A percentile compares a stretch with the other conserved stretches of the same genome.
Conservation (phyloP, 2,797 vertebrate species). For the Cyclura pinguis region DNA sequence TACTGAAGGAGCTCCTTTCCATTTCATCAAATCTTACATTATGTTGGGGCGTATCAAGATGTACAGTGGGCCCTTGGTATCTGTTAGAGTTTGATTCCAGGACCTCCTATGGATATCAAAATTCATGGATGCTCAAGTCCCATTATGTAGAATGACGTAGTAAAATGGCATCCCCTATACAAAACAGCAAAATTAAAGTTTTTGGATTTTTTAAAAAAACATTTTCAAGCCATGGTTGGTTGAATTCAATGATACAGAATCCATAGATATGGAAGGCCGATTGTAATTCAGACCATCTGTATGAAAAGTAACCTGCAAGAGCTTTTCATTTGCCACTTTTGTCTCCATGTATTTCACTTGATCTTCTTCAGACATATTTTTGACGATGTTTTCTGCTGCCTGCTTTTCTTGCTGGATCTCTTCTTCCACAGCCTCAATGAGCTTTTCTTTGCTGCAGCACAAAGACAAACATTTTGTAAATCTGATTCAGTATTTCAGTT, state of each 20-base stretch:
- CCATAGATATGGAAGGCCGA: no score
- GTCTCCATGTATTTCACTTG: slow-evolving; percentile 90
- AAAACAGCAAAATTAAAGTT: no score
- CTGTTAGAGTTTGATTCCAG: no score
- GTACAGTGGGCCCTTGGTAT: neutral
- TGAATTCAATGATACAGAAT: no score
- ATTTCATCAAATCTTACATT: neutral
- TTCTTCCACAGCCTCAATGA: slow-evolving; percentile 86
- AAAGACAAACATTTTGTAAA: slow-evolving; percentile 42
- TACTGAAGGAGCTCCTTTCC: neutral
- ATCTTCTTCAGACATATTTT: slow-evolving; percentile 88
- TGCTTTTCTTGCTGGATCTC: slow-evolving; percentile 88
- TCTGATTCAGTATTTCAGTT: neutral
- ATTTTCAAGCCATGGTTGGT: no score
- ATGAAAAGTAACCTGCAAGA: slow-evolving; percentile 86
- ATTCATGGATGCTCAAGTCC: no score
- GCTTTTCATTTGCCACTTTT: slow-evolving; percentile 89
- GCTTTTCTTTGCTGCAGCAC: slow-evolving; percentile 89
- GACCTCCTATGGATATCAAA: no score
- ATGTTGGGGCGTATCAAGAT: neutral
- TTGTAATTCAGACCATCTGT: slow-evolving; percentile 16
- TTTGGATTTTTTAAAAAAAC: no score
- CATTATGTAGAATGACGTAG: no score
- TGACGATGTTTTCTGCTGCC: slow-evolving; percentile 89
- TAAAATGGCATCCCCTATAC: no score